A percentile compares a stretch with the other conserved stretches of the same genome.
Conservation (phyloP, 2,797 vertebrate species). For the Enteromius fasciolatus region DNA sequence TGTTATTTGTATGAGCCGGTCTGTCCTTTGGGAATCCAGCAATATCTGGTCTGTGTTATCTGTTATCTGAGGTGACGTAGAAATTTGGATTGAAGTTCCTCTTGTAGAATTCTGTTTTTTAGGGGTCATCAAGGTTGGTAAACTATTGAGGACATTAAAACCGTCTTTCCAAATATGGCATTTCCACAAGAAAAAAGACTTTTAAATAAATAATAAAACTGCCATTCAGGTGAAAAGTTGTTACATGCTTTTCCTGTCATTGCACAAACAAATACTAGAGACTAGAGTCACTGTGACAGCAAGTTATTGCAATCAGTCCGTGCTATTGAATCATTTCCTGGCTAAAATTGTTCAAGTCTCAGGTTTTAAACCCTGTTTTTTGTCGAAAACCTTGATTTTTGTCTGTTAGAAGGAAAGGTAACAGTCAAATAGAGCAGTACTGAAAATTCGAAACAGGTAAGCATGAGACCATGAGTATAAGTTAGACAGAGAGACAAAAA, state of each 20-base stretch:
- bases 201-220: slow-evolving; percentile 1
- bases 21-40: background rate
- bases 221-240: slow-evolving; percentile 13
- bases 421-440: background rate
- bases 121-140: slow-evolving; percentile 8
- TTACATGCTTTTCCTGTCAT: background rate
- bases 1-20: background rate
- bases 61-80: background rate
- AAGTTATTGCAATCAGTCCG: background rate
- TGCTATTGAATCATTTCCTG: slow-evolving; percentile 22
- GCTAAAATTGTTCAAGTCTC: background rate
- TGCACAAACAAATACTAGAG: background rate
- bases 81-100: background rate
- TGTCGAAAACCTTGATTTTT: background rate
- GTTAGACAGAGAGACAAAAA: background rate
- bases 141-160: background rate
- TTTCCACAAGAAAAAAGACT: background rate
- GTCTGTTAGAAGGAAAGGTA: background rate
- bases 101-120: background rate
- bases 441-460: background rate
- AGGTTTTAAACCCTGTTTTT: background rate
- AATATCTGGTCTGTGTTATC: slow-evolving; percentile 9
- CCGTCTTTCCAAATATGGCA: background rate
- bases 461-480: background rate
- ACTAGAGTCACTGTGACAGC: background rate